phyloP scores from a whole-genome alignment of 2,888 invertebrate genomes.

The Prenolepis imparis region DNA sequence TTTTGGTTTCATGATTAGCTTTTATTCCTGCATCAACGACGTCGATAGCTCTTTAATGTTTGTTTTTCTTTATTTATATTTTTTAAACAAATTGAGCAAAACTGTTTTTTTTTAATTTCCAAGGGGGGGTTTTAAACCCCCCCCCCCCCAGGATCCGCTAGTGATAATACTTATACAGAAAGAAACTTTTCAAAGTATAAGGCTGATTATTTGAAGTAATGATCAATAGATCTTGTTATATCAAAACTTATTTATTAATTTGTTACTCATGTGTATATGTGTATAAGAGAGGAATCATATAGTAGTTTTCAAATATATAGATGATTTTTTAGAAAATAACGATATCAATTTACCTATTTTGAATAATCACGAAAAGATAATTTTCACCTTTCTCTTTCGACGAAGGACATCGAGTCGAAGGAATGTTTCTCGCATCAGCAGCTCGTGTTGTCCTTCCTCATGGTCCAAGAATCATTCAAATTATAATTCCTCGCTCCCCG shows the following conservation, averaged over 20 bases:
- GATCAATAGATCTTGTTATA: neutral
- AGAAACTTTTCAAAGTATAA: neutral
- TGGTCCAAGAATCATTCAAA: constrained; percentile 70
- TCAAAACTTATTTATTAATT: neutral
- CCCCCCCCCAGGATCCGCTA: too few relatives aligned
- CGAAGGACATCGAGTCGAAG: constrained; percentile 57
- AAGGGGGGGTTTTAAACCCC: too few relatives aligned
- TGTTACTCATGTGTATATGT: neutral
- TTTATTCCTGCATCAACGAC: too few relatives aligned
- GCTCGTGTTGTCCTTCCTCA: constrained; percentile 62
- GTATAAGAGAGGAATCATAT: neutral
- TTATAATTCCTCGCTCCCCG: constrained; percentile 74
- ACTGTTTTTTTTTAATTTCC: too few relatives aligned
- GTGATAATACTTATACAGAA: too few relatives aligned
- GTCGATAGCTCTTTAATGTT: too few relatives aligned
- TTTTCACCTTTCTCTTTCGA: constrained; percentile 55
- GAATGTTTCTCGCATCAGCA: constrained; percentile 67
- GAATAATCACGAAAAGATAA: constrained; percentile 20
- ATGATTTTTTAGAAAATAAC: neutral
- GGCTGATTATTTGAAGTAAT: neutral
- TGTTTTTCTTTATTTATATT: too few relatives aligned
- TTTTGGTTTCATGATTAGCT: too few relatives aligned
- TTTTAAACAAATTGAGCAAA: too few relatives aligned
- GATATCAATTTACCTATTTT: neutral
- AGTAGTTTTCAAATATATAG: neutral